phyloP scores from a whole-genome alignment of 2,888 invertebrate genomes.

The Ectropis crepuscularia region DNA sequence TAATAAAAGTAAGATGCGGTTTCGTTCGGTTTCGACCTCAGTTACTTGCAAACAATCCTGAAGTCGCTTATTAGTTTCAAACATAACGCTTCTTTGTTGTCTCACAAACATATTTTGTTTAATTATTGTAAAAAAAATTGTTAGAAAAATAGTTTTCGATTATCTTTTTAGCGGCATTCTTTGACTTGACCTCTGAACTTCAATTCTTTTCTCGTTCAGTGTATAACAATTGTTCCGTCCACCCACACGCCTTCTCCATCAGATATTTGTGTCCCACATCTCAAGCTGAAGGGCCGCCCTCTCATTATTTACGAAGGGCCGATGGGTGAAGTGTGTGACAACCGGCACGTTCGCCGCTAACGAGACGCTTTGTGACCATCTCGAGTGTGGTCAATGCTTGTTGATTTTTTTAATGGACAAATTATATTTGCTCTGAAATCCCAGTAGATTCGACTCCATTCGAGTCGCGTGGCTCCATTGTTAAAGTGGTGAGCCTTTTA shows the following conservation, averaged over 20 bases:
- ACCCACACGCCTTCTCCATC: constrained; percentile 55
- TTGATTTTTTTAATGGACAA: constrained; percentile 83
- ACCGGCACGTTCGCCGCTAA: constrained; percentile 83
- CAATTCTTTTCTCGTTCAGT: background rate
- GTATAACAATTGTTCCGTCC: constrained; percentile 19
- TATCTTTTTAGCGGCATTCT: background rate
- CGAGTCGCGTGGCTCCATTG: constrained; percentile 55
- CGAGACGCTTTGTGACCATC: constrained; percentile 85
- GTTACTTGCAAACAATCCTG: background rate
- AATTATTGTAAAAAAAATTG: no score
- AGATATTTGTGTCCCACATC: constrained; percentile 47
- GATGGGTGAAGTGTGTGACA: constrained; percentile 82
- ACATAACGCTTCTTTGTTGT: no score
- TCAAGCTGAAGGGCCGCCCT: constrained; percentile 67
- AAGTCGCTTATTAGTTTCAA: no score
- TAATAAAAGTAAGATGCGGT: constrained; percentile 50
- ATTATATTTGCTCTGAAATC: constrained; percentile 75
- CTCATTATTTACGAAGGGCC: constrained; percentile 85
- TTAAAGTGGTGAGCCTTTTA: constrained; percentile 70
- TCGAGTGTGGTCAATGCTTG: constrained; percentile 78
- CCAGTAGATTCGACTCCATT: constrained; percentile 61
- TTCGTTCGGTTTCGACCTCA: constrained; percentile 20
- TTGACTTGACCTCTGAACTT: constrained; percentile 5
- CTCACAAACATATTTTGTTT: no score
- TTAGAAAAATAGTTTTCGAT: background rate